Conservation (phyloP, 2,797 vertebrate species). For the Crocidura indochinensis region DNA sequence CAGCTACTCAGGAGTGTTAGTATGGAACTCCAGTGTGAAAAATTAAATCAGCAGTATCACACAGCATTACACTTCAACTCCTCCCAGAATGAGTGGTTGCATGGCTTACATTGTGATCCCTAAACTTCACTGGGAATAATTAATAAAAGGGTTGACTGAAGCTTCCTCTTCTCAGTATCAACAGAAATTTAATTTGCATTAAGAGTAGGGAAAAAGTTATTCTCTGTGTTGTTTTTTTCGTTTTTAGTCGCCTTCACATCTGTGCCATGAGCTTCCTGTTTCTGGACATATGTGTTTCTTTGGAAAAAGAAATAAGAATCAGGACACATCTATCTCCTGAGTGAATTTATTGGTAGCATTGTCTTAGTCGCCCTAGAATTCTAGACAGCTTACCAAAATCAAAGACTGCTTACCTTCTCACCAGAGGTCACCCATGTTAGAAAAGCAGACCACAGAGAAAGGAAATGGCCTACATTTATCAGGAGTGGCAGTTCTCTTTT, state of each 20-base stretch:
- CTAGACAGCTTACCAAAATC: fast-evolving
- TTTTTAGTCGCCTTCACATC: background rate
- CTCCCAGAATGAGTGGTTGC: background rate
- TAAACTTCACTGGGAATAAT: fast-evolving
- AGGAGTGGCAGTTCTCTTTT: background rate
- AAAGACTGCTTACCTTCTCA: background rate
- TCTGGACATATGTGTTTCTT: background rate
- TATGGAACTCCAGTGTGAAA: background rate
- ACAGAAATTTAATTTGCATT: background rate
- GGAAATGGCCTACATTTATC: background rate
- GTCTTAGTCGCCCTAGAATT: background rate
- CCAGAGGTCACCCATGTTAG: background rate
- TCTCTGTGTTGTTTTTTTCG: too few species aligned
- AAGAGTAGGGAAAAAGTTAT: background rate
- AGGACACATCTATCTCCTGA: background rate
- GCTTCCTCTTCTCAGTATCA: background rate
- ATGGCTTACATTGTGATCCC: background rate
- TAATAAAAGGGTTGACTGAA: background rate
- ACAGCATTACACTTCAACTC: background rate
- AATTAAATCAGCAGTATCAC: background rate
- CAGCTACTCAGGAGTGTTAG: background rate
- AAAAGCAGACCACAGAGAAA: background rate
- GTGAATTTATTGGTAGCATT: fast-evolving
- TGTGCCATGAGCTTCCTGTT: background rate
- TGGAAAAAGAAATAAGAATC: constrained; percentile 10